Percentiles rank a stretch among this genome's conserved stretches.
These are phyloP conservation scores for Caerostris darwini DNA, from an alignment of 1,140 invertebrate genomes.

Conservation along the genomic window DNA sequence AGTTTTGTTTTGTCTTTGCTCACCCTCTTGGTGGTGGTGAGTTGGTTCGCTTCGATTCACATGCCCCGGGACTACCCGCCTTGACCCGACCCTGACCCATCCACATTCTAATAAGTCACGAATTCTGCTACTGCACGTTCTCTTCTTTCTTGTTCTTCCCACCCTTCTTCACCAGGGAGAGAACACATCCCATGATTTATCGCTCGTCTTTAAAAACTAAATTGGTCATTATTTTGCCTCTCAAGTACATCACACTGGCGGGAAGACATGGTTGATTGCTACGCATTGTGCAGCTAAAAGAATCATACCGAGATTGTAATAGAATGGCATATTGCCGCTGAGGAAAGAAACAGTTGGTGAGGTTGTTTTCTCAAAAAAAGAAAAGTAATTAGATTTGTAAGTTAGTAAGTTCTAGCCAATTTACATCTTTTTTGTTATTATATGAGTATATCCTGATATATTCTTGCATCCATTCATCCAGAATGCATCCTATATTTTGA, in stretches of 20 bases:
- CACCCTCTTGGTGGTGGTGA: neutral
- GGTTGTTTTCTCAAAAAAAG: no score
- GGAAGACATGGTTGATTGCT: neutral
- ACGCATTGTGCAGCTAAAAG: no score
- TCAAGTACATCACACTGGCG: neutral
- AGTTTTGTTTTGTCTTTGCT: neutral
- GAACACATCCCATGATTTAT: neutral
- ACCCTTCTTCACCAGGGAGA: neutral
- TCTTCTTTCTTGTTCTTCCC: neutral
- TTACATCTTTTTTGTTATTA: no score
- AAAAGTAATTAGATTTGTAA: no score
- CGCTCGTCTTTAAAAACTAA: neutral
- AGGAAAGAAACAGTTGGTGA: no score
- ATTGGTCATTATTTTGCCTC: neutral
- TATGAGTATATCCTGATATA: no score
- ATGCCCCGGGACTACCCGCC: neutral
- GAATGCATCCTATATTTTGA: no score
- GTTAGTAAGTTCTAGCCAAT: no score
- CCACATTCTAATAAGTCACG: constrained; percentile 35
- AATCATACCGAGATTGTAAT: no score
- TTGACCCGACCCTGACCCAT: neutral
- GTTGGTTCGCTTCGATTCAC: neutral
- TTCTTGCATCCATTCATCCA: no score
- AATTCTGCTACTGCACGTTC: neutral
- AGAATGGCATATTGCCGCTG: no score